Evolutionary conservation across 1,140 invertebrate genomes (phyloP), one percentile per base, ranked within the genome.

Genomic region (Lepidurus packardi): DNA sequence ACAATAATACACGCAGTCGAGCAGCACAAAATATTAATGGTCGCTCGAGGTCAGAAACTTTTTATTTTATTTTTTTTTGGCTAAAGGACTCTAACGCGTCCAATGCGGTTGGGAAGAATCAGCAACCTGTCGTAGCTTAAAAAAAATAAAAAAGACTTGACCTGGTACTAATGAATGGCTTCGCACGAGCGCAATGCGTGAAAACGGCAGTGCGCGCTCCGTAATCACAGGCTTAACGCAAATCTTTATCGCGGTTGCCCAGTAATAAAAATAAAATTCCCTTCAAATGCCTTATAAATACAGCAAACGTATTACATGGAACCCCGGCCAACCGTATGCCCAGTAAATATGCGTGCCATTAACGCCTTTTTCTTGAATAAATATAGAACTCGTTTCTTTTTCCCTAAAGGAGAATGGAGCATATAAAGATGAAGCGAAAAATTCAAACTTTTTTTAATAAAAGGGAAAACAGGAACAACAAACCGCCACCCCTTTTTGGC

Each of bases 281-380:
- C 53, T 65, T 0, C 21, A 65, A 65, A 65, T 65, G 9, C 53
- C 8, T n/a, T 65, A 65, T 65, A 65, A 65, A 65, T 65, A 65
- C 21, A 65, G 21, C 53, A n/a, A 65, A 13, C 16, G 21, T 21
- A 65, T 65, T 34, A 2, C 34, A 34, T 34, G 34, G 34, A 34
- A 34, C 34, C 34, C 53, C 16, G 5, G 53, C 53, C 47, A 21
- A 65, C 16, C 13, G 8, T 16, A 65, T 34, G 53, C 53, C 16
- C 21, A n/a, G 21, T 65, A 65, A 65, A 65, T 65, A 65, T 65
- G 53, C 53, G 53, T 65, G 21, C 53, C 53, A 65, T 65, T 65
- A 65, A 65, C 53, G 53, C 53, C 53, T 65, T 65, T 65, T 65
- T 21, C 53, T 65, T 65, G 53, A 65, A 65, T 65, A 65, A 65